Evolutionary conservation across 2,888 invertebrate species (phyloP).

Genomic region (Ephialtes manifestator): DNA sequence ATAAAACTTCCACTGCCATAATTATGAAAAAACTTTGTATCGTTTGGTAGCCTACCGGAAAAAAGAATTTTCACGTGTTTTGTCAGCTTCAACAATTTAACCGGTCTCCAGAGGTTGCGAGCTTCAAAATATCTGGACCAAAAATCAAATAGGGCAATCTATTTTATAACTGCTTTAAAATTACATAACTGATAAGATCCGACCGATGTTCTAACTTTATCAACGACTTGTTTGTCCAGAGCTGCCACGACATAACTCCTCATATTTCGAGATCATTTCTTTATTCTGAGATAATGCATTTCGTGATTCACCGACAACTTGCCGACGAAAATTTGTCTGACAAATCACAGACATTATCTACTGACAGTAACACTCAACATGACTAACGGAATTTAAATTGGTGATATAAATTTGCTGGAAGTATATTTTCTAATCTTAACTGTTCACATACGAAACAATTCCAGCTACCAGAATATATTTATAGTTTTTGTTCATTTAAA

Average conservation of each 20-base stretch:
- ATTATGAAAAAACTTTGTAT: neutral
- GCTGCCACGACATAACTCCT: neutral
- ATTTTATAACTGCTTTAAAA: neutral
- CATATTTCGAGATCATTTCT: neutral
- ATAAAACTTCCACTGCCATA: constrained; percentile 74
- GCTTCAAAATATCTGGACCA: neutral
- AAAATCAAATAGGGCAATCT: too few species aligned
- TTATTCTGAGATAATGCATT: neutral
- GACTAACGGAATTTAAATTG: too few species aligned
- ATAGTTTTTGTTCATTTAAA: too few species aligned
- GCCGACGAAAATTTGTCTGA: neutral
- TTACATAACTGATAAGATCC: neutral
- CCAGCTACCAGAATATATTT: too few species aligned
- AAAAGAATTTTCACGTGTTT: neutral
- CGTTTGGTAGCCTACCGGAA: neutral
- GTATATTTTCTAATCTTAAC: too few species aligned
- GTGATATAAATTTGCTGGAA: too few species aligned
- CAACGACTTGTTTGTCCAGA: neutral
- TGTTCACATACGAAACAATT: too few species aligned
- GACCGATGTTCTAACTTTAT: neutral
- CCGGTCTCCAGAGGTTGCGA: neutral
- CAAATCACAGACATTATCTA: neutral
- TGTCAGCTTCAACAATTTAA: neutral
- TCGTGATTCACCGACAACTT: neutral
- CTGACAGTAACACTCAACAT: constrained; percentile 3